Percentiles rank a stretch among this genome's conserved stretches.
Evolutionary conservation across 2,113 vertebrate genomes (phyloP).

Genomic region (Bubalus kerabau): DNA sequence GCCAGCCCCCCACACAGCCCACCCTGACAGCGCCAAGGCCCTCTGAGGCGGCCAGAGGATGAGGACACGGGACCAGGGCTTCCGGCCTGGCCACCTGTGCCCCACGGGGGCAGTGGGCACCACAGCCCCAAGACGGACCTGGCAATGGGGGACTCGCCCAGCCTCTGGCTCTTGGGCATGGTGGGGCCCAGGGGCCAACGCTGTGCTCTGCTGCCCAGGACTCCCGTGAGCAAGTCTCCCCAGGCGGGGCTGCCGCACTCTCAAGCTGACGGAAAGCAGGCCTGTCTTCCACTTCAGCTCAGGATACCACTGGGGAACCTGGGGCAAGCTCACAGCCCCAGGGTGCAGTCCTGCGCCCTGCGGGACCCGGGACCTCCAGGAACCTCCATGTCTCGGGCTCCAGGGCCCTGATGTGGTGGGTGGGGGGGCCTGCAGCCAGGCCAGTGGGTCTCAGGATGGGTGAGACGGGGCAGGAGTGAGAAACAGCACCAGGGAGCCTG

Average conservation of each 20-base stretch:
- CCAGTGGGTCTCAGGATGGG: not conserved
- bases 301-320: not conserved
- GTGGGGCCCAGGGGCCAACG: rapidly evolving
- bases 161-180: not conserved
- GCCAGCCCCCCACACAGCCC: conserved; percentile 83
- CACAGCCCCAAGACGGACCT: rapidly evolving
- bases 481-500: rapidly evolving
- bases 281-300: not conserved
- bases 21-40: conserved; percentile 92
- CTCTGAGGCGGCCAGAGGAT: conserved; percentile 76
- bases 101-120: conserved; percentile 10
- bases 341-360: rapidly evolving
- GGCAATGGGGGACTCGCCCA: not conserved
- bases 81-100: conserved; percentile 12
- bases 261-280: not conserved
- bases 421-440: not conserved
- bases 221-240: rapidly evolving
- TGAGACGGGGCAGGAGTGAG: rapidly evolving
- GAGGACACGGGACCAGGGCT: not conserved
- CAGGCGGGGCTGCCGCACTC: rapidly evolving
- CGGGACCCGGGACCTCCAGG: rapidly evolving
- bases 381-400: not conserved
- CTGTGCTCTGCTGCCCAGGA: rapidly evolving
- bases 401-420: rapidly evolving
- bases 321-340: rapidly evolving